Evolutionary conservation across 2,888 invertebrate genomes (phyloP).

Genomic region (Arctia plantaginis): DNA sequence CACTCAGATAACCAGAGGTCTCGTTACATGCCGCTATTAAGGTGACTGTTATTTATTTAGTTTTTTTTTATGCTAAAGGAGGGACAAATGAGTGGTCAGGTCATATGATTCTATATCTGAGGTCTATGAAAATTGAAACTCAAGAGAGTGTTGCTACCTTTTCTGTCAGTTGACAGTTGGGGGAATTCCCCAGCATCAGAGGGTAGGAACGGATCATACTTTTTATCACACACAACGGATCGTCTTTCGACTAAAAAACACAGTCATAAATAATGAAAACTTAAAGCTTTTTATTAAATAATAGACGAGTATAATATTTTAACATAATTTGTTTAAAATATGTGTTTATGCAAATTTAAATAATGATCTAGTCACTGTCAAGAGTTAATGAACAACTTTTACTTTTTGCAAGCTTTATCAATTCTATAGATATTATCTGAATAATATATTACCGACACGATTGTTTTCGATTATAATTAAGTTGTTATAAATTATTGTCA

Average conservation of each 20-base stretch:
- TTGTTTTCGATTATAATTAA: slow-evolving; percentile 24
- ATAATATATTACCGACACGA: slow-evolving; percentile 18
- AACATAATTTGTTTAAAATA: neutral
- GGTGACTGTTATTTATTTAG: too few relatives aligned
- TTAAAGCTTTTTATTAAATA: neutral
- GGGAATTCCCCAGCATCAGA: too few relatives aligned
- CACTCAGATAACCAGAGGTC: neutral
- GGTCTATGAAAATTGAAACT: too few relatives aligned
- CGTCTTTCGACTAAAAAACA: too few relatives aligned
- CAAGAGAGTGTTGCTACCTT: too few relatives aligned
- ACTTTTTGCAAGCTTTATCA: slow-evolving; percentile 44
- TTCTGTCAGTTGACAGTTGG: too few relatives aligned
- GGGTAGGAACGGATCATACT: too few relatives aligned
- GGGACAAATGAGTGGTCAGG: too few relatives aligned
- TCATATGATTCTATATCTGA: too few relatives aligned
- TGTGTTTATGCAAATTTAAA: neutral
- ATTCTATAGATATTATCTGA: slow-evolving; percentile 25
- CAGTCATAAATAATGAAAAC: neutral
- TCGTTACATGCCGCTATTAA: too few relatives aligned
- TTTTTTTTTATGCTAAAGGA: too few relatives aligned
- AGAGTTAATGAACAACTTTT: slow-evolving; percentile 56
- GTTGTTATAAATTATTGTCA: slow-evolving; percentile 17
- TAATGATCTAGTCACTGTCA: slow-evolving; percentile 24
- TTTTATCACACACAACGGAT: too few relatives aligned
- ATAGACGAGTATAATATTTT: neutral